Base-by-base conservation (phyloP, 2,113 vertebrate genomes). In the Gavia stellata region DNA sequence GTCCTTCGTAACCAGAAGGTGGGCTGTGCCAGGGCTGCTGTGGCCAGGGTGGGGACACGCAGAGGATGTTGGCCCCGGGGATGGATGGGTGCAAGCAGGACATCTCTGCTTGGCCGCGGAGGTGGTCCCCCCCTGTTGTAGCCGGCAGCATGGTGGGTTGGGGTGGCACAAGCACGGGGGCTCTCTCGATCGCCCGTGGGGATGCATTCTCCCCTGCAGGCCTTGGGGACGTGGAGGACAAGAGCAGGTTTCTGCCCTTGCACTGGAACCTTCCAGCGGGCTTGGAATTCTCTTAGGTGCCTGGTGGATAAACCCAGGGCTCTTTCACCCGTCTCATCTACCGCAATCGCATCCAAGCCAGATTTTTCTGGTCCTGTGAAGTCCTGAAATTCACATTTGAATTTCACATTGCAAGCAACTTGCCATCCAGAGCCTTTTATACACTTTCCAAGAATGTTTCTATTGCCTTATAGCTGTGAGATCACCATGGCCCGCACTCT, bases 171-270 rank as follows among this genome's bases (percentile, higher is more conserved):
- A 47, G 20, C 9, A 0, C 4, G 56, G 42, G 26, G 4, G 5
- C 6, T 65, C 4, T 82, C 34, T 44, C 8, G 0, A 0, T 34
- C 1, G 0, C 14, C 40, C 63, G 3, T 4, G 26, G 83, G 59
- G 45, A 14, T 44, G 24, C 6, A 3, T 63, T 31, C 16, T 83
- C 6, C 49, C 40, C 55, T 89, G 17, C 50, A 19, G 49, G 31
- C 49, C 23, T 17, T 53, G 36, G 52, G 52, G 47, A 68, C 0
- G 0, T 34, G 50, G 20, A 38, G 50, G 44, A 70, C 29, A 14
- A 45, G n/a, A 62, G 14, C 9, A 28, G 20, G 13, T 55, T 66
- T 65, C 44, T 73, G 47, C 34, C 42, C 19, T 0, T 47, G 49
- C 14, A 14, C 50, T 72, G 62, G 21, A 52, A 62, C 53, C 52